Conservation (phyloP, 2,797 vertebrate genomes). For the Ctenopoma multispine region DNA sequence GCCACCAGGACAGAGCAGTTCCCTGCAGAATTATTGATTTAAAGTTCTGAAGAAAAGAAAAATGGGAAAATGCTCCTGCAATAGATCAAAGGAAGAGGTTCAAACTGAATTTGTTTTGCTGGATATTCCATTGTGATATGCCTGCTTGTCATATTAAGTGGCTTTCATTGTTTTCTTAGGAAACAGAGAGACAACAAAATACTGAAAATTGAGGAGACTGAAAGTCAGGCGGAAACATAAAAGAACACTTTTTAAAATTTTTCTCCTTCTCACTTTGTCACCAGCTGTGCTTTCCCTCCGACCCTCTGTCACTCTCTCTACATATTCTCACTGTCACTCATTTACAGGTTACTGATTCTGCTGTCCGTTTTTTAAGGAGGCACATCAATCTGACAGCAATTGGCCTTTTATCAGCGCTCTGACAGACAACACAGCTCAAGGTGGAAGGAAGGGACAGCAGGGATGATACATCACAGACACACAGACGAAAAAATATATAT, state of each 20-base stretch:
- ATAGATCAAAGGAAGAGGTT: conserved; percentile 71
- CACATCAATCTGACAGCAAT: conserved; percentile 59
- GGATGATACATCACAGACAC: conserved; percentile 48
- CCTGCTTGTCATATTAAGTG: conserved; percentile 63
- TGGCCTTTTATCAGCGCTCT: conserved; percentile 67
- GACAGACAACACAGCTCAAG: conserved; percentile 63
- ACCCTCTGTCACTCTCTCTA: conserved; percentile 34
- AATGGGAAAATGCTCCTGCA: conserved; percentile 63
- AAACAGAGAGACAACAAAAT: conserved; percentile 44
- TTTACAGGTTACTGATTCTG: conserved; percentile 46
- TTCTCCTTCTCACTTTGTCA: conserved; percentile 17
- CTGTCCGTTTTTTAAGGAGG: conserved; percentile 56
- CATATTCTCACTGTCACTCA: conserved; percentile 47
- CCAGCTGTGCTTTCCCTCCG: conserved; percentile 24
- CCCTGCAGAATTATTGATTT: conserved; percentile 80
- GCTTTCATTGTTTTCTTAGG: conserved; percentile 60
- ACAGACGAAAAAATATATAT: conserved; percentile 17
- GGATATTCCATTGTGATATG: conserved; percentile 65
- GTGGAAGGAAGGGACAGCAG: conserved; percentile 50
- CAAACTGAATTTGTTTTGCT: conserved; percentile 59
- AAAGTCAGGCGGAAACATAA: conserved; percentile 48
- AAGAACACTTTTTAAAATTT: conserved; percentile 24
- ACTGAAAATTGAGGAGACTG: conserved; percentile 21
- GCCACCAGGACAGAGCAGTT: conserved; percentile 71
- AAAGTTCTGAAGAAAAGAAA: conserved; percentile 70